Conservation (phyloP, 2,113 vertebrate genomes). For the Ammodytes dubius region DNA sequence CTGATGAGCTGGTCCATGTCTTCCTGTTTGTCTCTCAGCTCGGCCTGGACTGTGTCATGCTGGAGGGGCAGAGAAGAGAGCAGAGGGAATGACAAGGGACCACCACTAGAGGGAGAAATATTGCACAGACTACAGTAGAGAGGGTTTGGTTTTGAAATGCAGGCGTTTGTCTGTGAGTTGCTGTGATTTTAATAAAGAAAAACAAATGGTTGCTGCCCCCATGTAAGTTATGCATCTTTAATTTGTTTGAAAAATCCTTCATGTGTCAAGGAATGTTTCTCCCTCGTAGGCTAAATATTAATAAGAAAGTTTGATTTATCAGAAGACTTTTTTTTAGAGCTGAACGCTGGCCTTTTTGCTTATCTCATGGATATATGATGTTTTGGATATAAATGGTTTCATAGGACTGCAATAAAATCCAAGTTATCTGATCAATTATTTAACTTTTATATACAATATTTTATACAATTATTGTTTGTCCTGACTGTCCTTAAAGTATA, state of each 20-base stretch:
- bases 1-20: slow-evolving; percentile 91
- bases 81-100: slow-evolving; percentile 28
- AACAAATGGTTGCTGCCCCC: background rate
- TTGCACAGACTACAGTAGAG: background rate
- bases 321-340: too few species aligned
- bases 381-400: too few species aligned
- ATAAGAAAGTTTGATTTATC: too few species aligned
- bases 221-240: background rate
- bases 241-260: background rate
- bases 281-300: background rate
- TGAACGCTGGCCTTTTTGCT: too few species aligned
- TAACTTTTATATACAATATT: background rate
- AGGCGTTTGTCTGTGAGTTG: background rate
- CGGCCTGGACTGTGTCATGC: slow-evolving; percentile 89
- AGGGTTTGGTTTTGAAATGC: background rate
- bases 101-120: slow-evolving; percentile 58
- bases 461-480: background rate
- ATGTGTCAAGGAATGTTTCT: background rate
- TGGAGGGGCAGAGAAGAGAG: slow-evolving; percentile 78
- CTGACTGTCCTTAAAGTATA: background rate
- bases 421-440: background rate
- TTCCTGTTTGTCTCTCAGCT: slow-evolving; percentile 89
- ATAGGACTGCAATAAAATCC: background rate
- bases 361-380: too few species aligned
- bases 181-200: background rate